Conservation (phyloP, 2,113 vertebrate genomes). For the Pelvicachromis taeniatus region DNA sequence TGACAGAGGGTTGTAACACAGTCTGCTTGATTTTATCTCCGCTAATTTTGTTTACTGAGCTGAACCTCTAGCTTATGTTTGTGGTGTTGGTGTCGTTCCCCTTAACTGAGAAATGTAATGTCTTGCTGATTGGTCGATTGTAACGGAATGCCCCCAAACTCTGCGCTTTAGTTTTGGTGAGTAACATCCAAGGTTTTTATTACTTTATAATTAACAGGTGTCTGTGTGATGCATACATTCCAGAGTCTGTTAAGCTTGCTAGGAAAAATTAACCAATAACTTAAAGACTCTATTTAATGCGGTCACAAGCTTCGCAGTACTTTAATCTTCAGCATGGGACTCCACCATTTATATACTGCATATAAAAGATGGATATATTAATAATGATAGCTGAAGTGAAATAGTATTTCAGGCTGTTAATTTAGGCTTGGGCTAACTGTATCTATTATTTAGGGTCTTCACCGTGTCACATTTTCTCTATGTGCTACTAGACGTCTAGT, state of each 20-base stretch:
- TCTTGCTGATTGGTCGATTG: neutral
- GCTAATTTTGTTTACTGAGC: neutral
- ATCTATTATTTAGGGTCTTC: neutral
- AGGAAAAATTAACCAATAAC: neutral
- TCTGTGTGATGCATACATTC: neutral
- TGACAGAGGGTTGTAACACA: neutral
- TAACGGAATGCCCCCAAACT: neutral
- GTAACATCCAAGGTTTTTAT: neutral
- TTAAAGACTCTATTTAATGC: neutral
- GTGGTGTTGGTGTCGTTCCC: fast-evolving
- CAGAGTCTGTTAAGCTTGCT: neutral
- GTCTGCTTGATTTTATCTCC: neutral
- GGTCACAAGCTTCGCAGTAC: neutral
- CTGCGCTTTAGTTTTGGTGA: neutral
- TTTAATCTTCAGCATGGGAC: neutral
- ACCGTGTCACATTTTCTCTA: neutral
- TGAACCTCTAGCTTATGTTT: neutral
- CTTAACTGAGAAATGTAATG: neutral
- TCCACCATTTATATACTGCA: neutral
- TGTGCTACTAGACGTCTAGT: neutral
- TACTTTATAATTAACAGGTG: neutral
- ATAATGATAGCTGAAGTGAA: neutral
- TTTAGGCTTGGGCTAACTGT: neutral
- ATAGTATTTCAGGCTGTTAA: neutral
- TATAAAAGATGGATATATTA: neutral